Evolutionary conservation across 2,797 vertebrate genomes (phyloP).

Genomic region (Pangasius djambal): DNA sequence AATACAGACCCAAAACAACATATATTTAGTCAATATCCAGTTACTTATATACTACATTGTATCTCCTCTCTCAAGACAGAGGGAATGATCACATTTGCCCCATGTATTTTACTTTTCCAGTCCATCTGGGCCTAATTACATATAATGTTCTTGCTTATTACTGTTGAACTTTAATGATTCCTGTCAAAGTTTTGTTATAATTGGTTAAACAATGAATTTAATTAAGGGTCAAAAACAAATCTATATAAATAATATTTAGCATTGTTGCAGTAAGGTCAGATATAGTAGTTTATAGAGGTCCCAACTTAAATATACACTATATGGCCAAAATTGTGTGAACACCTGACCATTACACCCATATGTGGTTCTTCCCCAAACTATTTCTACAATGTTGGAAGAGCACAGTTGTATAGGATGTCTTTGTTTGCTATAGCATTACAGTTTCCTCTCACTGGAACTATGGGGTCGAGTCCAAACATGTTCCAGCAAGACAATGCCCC

Average conservation of each 20-base stretch:
- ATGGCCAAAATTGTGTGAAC: not conserved
- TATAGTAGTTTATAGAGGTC: not conserved
- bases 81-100: not conserved
- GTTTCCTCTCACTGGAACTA: not conserved
- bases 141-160: not conserved
- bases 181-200: not conserved
- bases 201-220: not conserved
- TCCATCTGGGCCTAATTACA: not conserved
- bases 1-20: not conserved
- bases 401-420: not conserved
- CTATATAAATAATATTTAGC: not conserved
- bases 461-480: not conserved
- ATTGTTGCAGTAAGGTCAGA: not conserved
- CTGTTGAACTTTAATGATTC: not conserved
- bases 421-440: not conserved
- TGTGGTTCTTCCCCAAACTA: not conserved
- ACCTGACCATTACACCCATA: not conserved
- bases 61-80: not conserved
- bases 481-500: not conserved
- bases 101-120: not conserved
- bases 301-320: not conserved
- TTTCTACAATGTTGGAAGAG: not conserved
- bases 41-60: not conserved
- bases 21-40: not conserved
- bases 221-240: not conserved